Base-by-base conservation (phyloP, 2,113 vertebrate genomes). In the Microcebus ravelobensis region DNA sequence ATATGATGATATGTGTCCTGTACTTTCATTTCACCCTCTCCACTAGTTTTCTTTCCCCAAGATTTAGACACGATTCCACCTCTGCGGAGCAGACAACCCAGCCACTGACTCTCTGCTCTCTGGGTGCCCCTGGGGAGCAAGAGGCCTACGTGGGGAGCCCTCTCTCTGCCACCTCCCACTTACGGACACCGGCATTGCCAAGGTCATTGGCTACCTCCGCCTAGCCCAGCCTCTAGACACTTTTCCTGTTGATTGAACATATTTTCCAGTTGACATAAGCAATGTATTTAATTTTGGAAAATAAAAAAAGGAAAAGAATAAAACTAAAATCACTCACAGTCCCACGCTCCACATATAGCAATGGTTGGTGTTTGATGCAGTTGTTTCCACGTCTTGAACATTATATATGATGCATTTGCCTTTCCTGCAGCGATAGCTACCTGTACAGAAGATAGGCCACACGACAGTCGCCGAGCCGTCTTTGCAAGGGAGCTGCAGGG, bases 321-420 rank as follows among this genome's bases (percentile, higher is more conserved):
- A 23, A 25, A 3, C 21, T 39, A 34, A 39, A 70, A 50, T 23
- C 42, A 29, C 8, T 1, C 12, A 17, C 3, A 15, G 21, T 6
- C 8, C 25, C 15, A 13, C 42, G 20, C 29, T 6, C 13, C 39
- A 9, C 9, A 0, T 0, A 23, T 1, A 59, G 63, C 27, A 8
- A 9, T 17, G 79, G 27, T 2, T 13, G 1, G 21, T 42, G 5
- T 20, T 2, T 3, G 61, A 14, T 3, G 8, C 4, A 11, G 31
- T 52, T 20, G 14, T 48, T 27, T 36, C 31, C 3, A 0, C 0
- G 15, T 20, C 31, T 50, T 11, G 5, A 4, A 27, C 15, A 1
- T 15, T 18, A 6, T 7, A 3, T 6, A 0, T 10, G 5, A 25
- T 18, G 67, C 9, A 0, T 25, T 52, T 14, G 25, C 20, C 0